Percentiles rank a stretch among this genome's conserved stretches.
Conservation (phyloP, 2,888 invertebrate genomes). For the Nephrotoma guestfalica region DNA sequence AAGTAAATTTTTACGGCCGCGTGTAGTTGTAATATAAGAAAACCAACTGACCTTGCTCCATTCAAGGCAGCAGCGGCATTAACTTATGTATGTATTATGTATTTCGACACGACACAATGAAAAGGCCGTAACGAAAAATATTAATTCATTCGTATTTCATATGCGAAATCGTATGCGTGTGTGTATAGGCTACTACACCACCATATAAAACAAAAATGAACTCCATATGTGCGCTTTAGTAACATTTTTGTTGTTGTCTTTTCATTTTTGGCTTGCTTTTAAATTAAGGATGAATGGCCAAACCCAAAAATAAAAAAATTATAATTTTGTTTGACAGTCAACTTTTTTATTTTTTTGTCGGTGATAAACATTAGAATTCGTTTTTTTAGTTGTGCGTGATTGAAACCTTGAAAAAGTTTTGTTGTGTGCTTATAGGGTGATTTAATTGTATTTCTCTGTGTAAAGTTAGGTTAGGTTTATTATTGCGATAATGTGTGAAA, state of each 20-base stretch:
- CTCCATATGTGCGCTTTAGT: neutral
- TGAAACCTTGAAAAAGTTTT: neutral
- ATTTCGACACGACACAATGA: neutral
- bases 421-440: neutral
- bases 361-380: neutral
- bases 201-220: neutral
- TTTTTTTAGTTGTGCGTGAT: neutral
- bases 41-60: neutral
- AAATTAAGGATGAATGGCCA: neutral
- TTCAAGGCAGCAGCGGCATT: neutral
- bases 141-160: neutral
- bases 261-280: neutral
- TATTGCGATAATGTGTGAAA: neutral
- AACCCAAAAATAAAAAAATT: neutral
- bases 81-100: neutral
- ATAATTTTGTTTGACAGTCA: neutral
- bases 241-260: neutral
- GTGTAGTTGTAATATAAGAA: neutral
- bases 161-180: neutral
- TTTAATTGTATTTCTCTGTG: neutral
- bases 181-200: neutral
- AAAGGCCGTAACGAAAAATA: neutral
- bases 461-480: neutral
- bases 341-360: neutral
- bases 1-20: neutral